These are phyloP conservation scores for Aplocera efformata DNA, from an alignment of 2,888 invertebrate genomes.

Conservation along the genomic window DNA sequence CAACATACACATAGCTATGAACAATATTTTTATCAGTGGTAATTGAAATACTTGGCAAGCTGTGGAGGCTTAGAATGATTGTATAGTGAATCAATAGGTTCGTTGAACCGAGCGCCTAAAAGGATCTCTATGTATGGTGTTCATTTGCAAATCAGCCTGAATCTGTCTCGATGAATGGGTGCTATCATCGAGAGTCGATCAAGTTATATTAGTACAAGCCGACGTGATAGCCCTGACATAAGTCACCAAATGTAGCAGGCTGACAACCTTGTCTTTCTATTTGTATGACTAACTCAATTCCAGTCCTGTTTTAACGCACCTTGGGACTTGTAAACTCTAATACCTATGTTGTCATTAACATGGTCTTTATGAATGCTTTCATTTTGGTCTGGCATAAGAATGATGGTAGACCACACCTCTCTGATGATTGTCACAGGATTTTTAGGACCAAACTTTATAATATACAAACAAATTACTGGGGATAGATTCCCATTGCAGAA, in stretches of 20 bases:
- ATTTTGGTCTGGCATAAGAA: too few species aligned
- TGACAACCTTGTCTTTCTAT: conserved; percentile 72
- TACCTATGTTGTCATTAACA: too few species aligned
- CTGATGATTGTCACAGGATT: too few species aligned
- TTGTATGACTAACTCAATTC: conserved; percentile 51
- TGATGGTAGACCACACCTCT: too few species aligned
- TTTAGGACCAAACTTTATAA: too few species aligned
- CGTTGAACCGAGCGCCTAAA: conserved; percentile 51
- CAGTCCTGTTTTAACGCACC: conserved; percentile 44
- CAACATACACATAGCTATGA: conserved; percentile 18
- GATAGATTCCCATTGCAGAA: too few species aligned
- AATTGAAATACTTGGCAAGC: conserved; percentile 40
- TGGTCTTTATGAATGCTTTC: too few species aligned
- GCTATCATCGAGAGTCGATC: conserved; percentile 43
- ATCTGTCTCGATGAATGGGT: conserved; percentile 50
- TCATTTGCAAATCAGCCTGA: conserved; percentile 47
- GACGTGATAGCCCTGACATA: conserved; percentile 70
- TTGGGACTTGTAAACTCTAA: conserved; percentile 33
- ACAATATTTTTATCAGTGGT: conserved; percentile 29
- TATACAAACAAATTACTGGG: too few species aligned
- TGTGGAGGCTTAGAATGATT: conserved; percentile 37
- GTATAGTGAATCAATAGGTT: conserved; percentile 56
- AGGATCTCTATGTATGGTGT: conserved; percentile 43
- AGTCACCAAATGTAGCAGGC: conserved; percentile 74
- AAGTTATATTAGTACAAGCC: conserved; percentile 41